phyloP scores from a whole-genome alignment of 2,113 vertebrate genomes.

The Scartelaos histophorus region DNA sequence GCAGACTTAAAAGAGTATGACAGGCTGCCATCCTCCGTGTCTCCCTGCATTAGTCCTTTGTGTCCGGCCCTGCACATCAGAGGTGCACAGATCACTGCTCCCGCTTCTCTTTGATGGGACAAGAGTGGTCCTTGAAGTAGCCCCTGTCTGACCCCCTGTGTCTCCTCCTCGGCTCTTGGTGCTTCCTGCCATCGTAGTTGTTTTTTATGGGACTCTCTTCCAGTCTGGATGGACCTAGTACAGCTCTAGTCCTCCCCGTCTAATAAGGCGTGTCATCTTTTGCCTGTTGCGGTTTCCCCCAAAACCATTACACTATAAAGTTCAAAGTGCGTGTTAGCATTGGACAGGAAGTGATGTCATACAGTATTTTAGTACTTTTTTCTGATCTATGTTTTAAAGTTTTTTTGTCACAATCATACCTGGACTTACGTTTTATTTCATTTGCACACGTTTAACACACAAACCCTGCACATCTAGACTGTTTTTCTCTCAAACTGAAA shows the following conservation, averaged over 20 bases:
- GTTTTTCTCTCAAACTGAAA: no score
- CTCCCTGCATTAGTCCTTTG: constrained; percentile 53
- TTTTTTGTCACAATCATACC: no score
- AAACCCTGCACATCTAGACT: no score
- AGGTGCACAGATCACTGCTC: constrained; percentile 61
- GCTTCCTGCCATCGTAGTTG: constrained; percentile 61
- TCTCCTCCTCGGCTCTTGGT: constrained; percentile 14
- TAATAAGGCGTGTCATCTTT: constrained; percentile 73
- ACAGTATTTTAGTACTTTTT: no score
- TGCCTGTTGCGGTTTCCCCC: constrained; percentile 43
- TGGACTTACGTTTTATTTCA: no score
- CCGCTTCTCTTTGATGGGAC: constrained; percentile 62
- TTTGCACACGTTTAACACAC: no score
- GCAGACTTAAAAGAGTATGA: constrained; percentile 64
- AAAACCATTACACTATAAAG: constrained; percentile 10
- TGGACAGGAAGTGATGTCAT: neutral
- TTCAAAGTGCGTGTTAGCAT: constrained; percentile 19
- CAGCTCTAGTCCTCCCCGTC: constrained; percentile 65
- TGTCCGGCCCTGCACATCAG: constrained; percentile 57
- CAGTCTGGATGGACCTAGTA: constrained; percentile 58
- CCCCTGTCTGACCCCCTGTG: constrained; percentile 9
- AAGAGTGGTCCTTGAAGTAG: constrained; percentile 25
- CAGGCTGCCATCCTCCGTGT: constrained; percentile 59
- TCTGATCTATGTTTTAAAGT: no score
- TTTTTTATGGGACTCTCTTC: constrained; percentile 70